These are phyloP conservation scores for Tiliqua scincoides DNA, from an alignment of 2,113 vertebrate species.

Conservation along the genomic window DNA sequence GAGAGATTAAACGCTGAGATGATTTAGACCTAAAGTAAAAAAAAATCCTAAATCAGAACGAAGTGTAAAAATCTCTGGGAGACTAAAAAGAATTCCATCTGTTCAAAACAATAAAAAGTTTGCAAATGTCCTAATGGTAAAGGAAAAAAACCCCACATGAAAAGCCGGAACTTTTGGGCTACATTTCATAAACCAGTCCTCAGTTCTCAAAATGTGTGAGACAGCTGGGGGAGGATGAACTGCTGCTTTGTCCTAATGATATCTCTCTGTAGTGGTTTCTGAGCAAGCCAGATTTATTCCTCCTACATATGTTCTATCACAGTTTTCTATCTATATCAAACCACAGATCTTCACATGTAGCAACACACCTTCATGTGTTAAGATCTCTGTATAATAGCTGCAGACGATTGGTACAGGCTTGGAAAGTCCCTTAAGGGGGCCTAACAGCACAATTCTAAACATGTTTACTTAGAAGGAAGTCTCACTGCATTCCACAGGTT, in stretches of 20 bases:
- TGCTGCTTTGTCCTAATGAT: not conserved
- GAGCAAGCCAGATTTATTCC: not conserved
- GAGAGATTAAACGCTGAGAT: slow-evolving; percentile 95
- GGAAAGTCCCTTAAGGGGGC: not conserved
- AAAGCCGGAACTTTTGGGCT: not conserved
- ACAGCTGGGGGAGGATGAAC: not conserved
- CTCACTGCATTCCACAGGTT: too few species aligned
- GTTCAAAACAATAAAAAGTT: not conserved
- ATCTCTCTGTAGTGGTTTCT: not conserved
- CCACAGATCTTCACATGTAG: not conserved
- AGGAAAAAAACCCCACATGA: not conserved
- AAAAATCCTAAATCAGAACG: not conserved
- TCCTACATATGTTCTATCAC: too few species aligned
- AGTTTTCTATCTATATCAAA: too few species aligned
- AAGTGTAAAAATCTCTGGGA: not conserved
- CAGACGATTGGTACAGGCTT: not conserved
- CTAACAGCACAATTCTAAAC: not conserved
- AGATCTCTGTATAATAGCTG: not conserved
- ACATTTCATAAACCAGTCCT: not conserved
- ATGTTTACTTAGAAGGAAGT: too few species aligned
- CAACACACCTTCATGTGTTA: not conserved
- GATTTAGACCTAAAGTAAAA: slow-evolving; percentile 84
- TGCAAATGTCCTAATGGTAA: not conserved
- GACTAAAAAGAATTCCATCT: not conserved
- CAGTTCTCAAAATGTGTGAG: not conserved